Base-by-base conservation (phyloP, 1,140 invertebrate species). In the Micrasema longulum region DNA sequence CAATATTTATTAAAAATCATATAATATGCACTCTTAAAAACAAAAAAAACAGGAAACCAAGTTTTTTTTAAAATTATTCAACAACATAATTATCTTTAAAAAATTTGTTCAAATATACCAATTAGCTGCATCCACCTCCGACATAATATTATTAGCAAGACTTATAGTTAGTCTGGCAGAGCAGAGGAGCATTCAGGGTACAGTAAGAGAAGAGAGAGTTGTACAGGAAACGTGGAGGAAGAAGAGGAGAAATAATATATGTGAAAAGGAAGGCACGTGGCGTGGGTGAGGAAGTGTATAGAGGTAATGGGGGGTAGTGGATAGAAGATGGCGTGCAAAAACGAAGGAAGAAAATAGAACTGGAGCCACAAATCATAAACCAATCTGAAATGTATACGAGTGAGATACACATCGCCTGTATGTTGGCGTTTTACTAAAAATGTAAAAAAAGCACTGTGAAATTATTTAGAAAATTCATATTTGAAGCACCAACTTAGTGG, bases 341-440 rank as follows among this genome's bases (percentile, higher is more conserved):
- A 10, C 35, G 14, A 38, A 11, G 36, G 5, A 31, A 20, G 55
- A 11, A 35, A 14, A 41, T n/a, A 35, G 18, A 38, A n/a, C 22
- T 14, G 35, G 5, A 31, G 12, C 52, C 55, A 60, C 55, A 60
- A 60, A 60, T 60, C 55, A 60, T 60, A 60, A 60, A 41, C 55
- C 55, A 60, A 60, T 60, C 35, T 41, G 55, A 38, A 38, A 60
- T 12, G 36, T 22, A 60, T 55, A 55, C 26, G 3, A 31, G 26
- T 31, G 26, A 31, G 22, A 55, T 55, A 55, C 26, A 48, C 23
- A 55, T 55, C 23, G 52, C 26, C 2, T 4, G 7, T 31, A 7
- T 31, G 52, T 14, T 55, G 31, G 52, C 52, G 23, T 55, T 53
- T 18, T 22, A 23, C 9, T 45, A 45, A n/a, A n/a, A n/a, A n/a